Conservation (phyloP, 2,113 vertebrate genomes). For the Hypomesus transpacificus region DNA sequence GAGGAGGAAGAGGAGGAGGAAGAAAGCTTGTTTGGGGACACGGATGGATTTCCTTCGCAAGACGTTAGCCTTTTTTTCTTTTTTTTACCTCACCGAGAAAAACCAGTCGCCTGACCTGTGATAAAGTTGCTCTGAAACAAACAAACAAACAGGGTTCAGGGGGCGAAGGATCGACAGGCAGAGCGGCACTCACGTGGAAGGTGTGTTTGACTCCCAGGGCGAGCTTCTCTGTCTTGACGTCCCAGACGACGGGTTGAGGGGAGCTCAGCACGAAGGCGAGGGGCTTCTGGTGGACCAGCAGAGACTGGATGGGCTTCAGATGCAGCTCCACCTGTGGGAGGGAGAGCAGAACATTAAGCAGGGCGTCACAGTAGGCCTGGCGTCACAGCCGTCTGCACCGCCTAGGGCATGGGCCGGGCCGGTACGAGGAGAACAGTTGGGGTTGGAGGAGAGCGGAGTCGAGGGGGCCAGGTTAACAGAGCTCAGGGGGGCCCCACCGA, state of each 20-base stretch:
- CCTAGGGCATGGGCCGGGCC: background rate
- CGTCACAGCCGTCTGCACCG: background rate
- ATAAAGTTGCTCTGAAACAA: too few relatives aligned
- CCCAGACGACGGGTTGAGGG: slow-evolving; percentile 83
- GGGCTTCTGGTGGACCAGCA: slow-evolving; percentile 85
- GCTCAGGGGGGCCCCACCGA: slow-evolving; percentile 1
- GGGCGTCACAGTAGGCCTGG: too few relatives aligned
- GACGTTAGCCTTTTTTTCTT: too few relatives aligned
- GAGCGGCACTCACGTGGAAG: slow-evolving; percentile 86
- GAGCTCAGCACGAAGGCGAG: slow-evolving; percentile 91
- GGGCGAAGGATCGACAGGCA: background rate
- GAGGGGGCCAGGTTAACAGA: background rate
- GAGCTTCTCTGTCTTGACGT: slow-evolving; percentile 85
- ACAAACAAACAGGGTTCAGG: too few relatives aligned
- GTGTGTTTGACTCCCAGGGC: slow-evolving; percentile 73
- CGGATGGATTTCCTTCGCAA: too few relatives aligned
- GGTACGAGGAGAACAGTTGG: background rate
- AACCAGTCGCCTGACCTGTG: too few relatives aligned
- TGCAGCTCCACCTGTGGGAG: slow-evolving; percentile 79
- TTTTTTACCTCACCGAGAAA: too few relatives aligned
- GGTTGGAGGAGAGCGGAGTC: background rate
- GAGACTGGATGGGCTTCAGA: slow-evolving; percentile 88
- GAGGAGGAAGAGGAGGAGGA: too few relatives aligned
- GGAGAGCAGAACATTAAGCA: background rate
- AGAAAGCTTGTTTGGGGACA: too few relatives aligned